Evolutionary conservation across 2,113 vertebrate genomes (phyloP).

Genomic region (Phrynosoma blainvillii): DNA sequence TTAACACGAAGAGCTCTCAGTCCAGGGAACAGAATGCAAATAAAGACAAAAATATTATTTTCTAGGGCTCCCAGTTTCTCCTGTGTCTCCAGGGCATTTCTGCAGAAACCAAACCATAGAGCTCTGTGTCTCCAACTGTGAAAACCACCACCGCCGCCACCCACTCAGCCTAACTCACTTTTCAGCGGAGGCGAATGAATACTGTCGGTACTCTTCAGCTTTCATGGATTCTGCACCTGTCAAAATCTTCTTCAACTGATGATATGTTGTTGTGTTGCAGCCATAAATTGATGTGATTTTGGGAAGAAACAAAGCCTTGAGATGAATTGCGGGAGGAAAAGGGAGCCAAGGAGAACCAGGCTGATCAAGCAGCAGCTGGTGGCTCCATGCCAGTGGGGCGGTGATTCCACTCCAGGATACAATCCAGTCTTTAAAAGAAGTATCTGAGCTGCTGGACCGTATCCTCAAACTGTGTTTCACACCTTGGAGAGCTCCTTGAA

Average conservation of each 20-base stretch:
- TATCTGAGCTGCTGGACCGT: no score
- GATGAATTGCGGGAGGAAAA: neutral
- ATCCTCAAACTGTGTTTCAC: no score
- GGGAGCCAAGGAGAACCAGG: neutral
- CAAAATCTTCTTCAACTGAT: neutral
- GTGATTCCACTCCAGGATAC: no score
- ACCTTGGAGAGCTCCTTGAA: no score
- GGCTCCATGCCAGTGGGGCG: no score
- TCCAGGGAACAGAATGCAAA: neutral
- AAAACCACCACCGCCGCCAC: neutral
- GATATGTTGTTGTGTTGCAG: neutral
- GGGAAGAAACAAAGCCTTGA: neutral
- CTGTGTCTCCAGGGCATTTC: neutral
- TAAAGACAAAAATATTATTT: neutral
- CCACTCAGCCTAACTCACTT: neutral
- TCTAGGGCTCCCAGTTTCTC: neutral
- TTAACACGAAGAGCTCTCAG: neutral
- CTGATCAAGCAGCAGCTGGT: neutral
- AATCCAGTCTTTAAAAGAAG: no score
- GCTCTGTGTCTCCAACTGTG: neutral
- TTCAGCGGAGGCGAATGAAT: neutral
- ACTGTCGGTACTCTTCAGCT: neutral
- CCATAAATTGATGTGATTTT: neutral
- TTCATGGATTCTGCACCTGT: neutral
- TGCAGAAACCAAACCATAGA: neutral